Percentiles rank a stretch among this genome's conserved stretches.
phyloP scores from a whole-genome alignment of 2,113 vertebrate genomes.

The Oophaga pumilio region DNA sequence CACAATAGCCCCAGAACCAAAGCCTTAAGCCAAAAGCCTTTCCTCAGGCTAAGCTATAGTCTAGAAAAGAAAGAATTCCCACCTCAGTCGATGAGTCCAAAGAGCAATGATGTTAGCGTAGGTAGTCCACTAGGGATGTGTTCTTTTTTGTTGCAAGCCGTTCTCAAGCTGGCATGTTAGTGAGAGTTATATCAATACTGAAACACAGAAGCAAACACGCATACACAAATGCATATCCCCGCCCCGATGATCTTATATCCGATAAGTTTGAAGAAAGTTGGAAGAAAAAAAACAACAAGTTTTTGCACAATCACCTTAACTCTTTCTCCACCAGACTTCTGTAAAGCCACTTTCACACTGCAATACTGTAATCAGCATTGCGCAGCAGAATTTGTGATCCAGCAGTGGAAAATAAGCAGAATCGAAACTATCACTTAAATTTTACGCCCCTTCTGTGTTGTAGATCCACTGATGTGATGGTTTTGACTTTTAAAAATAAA shows the following conservation, averaged over 20 bases:
- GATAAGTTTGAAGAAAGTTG: neutral
- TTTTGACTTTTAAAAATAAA: too few relatives aligned
- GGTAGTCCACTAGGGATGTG: neutral
- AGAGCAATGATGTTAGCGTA: neutral
- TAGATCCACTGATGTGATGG: too few relatives aligned
- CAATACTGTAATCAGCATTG: neutral
- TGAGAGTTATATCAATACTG: neutral
- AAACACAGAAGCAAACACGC: neutral
- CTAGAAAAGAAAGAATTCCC: neutral
- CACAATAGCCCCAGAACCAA: too few relatives aligned
- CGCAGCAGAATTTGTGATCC: neutral
- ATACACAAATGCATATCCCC: neutral
- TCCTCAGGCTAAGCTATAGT: neutral
- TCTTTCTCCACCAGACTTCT: neutral
- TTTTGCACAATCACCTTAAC: neutral
- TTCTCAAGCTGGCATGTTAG: neutral
- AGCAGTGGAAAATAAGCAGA: neutral
- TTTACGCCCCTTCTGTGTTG: too few relatives aligned
- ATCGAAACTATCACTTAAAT: neutral
- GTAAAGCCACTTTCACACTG: neutral
- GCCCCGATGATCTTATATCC: neutral
- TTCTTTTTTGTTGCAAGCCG: neutral
- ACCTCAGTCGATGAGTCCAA: neutral
- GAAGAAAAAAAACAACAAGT: neutral
- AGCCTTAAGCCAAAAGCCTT: too few relatives aligned